Conservation (phyloP, 30 jellyfish, hydroid and myxozoan genomes). For the Clytia hemisphaerica region DNA sequence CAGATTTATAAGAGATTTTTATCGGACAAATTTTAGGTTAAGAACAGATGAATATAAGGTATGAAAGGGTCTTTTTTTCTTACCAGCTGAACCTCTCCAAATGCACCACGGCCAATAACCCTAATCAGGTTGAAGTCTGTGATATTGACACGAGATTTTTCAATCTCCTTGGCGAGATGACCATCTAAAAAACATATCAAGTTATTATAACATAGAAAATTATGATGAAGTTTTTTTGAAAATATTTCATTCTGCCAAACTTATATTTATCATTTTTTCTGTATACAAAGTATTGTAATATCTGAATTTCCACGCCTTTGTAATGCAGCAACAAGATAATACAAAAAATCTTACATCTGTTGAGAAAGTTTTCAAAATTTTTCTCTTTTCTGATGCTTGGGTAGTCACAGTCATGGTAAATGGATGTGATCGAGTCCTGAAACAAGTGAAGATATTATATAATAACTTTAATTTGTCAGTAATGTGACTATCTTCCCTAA, state of each 20-base stretch:
- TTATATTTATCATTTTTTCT: too few relatives aligned
- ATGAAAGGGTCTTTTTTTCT: neutral
- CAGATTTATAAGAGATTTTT: neutral
- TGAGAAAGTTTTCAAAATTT: conserved; percentile 72
- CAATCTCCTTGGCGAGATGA: conserved; percentile 56
- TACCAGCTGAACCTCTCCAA: conserved; percentile 98
- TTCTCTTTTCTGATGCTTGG: conserved; percentile 68
- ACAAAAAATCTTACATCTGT: conserved; percentile 63
- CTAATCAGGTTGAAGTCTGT: conserved; percentile 66
- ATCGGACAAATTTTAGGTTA: neutral
- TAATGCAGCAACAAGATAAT: too few relatives aligned
- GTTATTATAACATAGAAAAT: neutral
- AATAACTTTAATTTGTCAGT: neutral
- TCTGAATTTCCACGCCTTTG: too few relatives aligned
- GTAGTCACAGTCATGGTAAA: conserved; percentile 71
- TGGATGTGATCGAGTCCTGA: conserved; percentile 89
- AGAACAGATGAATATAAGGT: neutral
- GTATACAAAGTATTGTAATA: too few relatives aligned
- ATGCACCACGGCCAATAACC: conserved; percentile 98
- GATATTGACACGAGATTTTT: conserved; percentile 39
- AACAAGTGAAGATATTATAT: neutral
- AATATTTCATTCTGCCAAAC: too few relatives aligned
- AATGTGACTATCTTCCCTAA: neutral
- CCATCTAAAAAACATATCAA: conserved; percentile 48
- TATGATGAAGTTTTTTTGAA: too few relatives aligned